Percentiles rank a stretch among this genome's conserved stretches.
Conservation (phyloP, 2,113 vertebrate species). For the Theropithecus gelada region DNA sequence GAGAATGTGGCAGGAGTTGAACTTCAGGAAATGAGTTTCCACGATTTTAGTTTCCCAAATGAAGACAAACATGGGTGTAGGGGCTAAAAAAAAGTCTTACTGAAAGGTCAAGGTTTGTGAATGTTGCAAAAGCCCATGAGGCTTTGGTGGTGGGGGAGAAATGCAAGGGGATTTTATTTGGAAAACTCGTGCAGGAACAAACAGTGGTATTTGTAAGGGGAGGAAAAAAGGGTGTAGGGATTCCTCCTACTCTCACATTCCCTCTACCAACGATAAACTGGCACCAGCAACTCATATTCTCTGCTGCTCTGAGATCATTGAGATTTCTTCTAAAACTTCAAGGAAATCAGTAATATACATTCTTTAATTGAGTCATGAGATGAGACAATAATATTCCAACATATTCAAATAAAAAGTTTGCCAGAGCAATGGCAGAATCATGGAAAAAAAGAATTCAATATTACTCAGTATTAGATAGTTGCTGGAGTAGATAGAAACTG, state of each 20-base stretch:
- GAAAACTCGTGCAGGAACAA: not conserved
- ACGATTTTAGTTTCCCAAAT: not conserved
- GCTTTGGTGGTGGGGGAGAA: not conserved
- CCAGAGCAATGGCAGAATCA: not conserved
- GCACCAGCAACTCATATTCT: not conserved
- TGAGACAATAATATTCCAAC: not conserved
- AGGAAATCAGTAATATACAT: not conserved
- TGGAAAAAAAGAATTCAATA: not conserved
- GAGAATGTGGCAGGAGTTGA: not conserved
- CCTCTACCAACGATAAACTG: not conserved
- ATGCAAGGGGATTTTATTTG: not conserved
- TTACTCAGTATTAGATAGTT: not conserved
- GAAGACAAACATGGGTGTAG: not conserved
- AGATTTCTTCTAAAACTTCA: conserved; percentile 16
- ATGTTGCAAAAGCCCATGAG: not conserved
- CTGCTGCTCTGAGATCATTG: not conserved
- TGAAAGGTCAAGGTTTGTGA: not conserved
- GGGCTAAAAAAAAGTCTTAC: not conserved
- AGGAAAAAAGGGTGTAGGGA: not conserved
- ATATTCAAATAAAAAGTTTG: not conserved
- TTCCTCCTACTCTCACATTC: not conserved
- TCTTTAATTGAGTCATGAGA: not conserved
- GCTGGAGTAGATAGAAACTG: not conserved
- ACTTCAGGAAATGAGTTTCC: not conserved
- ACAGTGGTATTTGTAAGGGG: not conserved